Evolutionary conservation across 2,113 vertebrate species (phyloP), one percentile per base, ranked within the genome.

Genomic region (Sylvietta virens): DNA sequence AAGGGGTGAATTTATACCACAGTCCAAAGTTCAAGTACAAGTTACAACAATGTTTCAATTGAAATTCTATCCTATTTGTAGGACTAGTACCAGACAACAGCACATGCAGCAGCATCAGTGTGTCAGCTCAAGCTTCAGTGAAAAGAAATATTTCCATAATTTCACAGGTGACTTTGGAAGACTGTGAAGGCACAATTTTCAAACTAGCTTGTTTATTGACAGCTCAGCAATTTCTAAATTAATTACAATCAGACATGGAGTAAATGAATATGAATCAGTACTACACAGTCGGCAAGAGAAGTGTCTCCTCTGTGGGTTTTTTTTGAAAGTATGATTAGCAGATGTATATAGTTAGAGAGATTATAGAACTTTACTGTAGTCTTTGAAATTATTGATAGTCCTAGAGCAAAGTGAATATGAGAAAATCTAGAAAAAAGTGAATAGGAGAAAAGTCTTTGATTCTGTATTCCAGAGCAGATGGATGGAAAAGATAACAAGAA

Each of bases 401-500:
- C 54, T 69, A 50, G 42, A 77, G 85, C 92, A 81, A 93, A 86
- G 33, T 26, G 35, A 82, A 77, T 58, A 44, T 0, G 3, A 92
- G 65, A 78, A 93, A 92, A 95, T 82, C 85, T 80, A 69, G 74
- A 86, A 87, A 83, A 51, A 86, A 82, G 14, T 22, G 47, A 73
- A 65, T 77, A 37, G 8, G 18, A 86, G 73, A 87, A 88, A 89
- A 93, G 7, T 17, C 94, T 95, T 96, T 94, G 92, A 94, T 96
- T 94, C 54, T 78, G 33, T 60, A 30, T 14, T 93, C 88, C 67
- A 73, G 74, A 88, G 62, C 90, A 94, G 94, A 95, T 92, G 94
- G 92, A 57, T 88, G 37, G 45, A 57, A 88, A 93, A 94, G 92
- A 95, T 93, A 70, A 93, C 30, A 93, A 92, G 88, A 80, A 93